These are phyloP conservation scores for Pemphigus obesinymphae DNA, from an alignment of 1,140 invertebrate genomes.

Conservation along the genomic window DNA sequence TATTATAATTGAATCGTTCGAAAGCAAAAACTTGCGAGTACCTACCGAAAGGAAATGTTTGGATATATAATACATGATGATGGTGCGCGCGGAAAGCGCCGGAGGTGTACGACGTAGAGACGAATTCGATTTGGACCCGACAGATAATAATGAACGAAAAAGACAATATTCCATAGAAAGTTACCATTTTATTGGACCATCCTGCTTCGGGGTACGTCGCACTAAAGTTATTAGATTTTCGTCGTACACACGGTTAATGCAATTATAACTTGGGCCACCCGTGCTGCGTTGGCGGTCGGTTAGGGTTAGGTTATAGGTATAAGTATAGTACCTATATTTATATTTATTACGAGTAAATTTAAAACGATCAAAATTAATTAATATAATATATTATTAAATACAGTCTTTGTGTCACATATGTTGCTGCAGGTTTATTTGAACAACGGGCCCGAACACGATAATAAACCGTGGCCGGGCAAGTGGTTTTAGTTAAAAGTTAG, in stretches of 20 bases:
- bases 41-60: not conserved
- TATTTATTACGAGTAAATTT: not conserved
- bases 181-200: conserved; percentile 27
- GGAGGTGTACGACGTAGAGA: not conserved
- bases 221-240: conserved; percentile 36
- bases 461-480: too few relatives aligned
- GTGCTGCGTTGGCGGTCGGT: not conserved
- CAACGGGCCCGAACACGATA: too few relatives aligned
- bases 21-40: not conserved
- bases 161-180: conserved; percentile 20
- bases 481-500: too few relatives aligned
- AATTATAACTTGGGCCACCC: conserved; percentile 36
- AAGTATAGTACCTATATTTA: not conserved
- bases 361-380: not conserved
- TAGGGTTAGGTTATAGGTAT: too few relatives aligned
- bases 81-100: not conserved
- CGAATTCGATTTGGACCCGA: conserved; percentile 20
- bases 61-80: too few relatives aligned
- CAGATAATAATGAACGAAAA: not conserved
- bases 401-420: not conserved
- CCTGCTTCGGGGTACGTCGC: conserved; percentile 8
- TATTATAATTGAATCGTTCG: not conserved
- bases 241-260: not conserved
- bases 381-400: too few relatives aligned
- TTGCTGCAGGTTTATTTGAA: not conserved